Conservation (phyloP, 37 sponge, comb jelly and placozoan species). For the Mnemiopsis leidyi region DNA sequence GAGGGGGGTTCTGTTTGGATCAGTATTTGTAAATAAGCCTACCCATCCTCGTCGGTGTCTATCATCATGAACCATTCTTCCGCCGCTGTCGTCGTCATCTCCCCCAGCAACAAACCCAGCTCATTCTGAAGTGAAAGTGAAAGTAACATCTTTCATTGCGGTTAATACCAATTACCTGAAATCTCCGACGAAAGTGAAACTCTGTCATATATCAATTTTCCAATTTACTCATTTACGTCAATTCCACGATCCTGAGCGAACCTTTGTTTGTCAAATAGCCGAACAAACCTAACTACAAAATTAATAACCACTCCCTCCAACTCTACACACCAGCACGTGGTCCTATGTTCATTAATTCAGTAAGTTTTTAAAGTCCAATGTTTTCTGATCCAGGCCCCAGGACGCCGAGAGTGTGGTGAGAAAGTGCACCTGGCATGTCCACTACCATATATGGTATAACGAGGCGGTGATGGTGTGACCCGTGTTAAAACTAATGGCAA, state of each 20-base stretch:
- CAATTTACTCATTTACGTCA: no score
- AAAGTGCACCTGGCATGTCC: background rate
- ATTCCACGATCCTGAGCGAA: no score
- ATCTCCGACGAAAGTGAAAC: no score
- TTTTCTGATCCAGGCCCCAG: background rate
- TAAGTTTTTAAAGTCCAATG: background rate
- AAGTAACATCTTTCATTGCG: no score
- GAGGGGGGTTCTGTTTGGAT: no score
- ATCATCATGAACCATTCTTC: slow-evolving; percentile 61
- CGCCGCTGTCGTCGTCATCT: slow-evolving; percentile 29
- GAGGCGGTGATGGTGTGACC: background rate
- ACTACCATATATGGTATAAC: background rate
- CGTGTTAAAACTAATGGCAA: background rate
- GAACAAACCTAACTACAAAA: no score
- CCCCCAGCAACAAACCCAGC: slow-evolving; percentile 10
- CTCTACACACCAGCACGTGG: no score
- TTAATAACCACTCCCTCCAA: no score
- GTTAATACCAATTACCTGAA: no score
- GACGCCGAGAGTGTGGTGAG: background rate
- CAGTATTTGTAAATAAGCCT: no score
- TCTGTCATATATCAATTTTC: no score
- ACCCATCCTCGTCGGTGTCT: slow-evolving; percentile 36
- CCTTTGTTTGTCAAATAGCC: no score
- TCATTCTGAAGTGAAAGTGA: slow-evolving; percentile 32
- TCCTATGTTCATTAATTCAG: background rate